Evolutionary conservation across 2,113 vertebrate genomes (phyloP).

Genomic region (Cacatua alba): DNA sequence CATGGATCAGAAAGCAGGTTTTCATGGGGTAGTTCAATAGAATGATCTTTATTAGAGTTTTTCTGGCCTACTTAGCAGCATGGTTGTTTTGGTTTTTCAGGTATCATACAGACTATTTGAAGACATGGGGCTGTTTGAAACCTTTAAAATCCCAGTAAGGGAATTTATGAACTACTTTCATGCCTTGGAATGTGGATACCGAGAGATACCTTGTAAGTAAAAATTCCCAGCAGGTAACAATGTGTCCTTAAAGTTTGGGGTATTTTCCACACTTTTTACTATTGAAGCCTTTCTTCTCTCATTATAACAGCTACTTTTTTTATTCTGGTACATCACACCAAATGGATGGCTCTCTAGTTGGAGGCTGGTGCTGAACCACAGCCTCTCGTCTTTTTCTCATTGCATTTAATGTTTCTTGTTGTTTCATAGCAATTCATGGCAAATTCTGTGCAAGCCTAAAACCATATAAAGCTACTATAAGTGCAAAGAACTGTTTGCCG

Average conservation of each 20-base stretch:
- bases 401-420: background rate
- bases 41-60: background rate
- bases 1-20: background rate
- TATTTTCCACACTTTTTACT: background rate
- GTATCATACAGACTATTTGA: slow-evolving; percentile 96
- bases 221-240: background rate
- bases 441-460: background rate
- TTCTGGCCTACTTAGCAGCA: background rate
- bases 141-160: slow-evolving; percentile 93
- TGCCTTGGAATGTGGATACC: slow-evolving; percentile 94
- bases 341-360: background rate
- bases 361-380: background rate
- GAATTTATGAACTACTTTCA: slow-evolving; percentile 99
- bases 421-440: no score
- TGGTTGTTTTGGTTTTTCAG: slow-evolving; percentile 67
- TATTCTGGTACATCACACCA: background rate
- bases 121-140: slow-evolving; percentile 94
- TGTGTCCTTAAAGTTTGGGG: background rate
- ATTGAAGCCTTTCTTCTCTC: background rate
- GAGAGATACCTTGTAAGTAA: slow-evolving; percentile 97
- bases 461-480: background rate
- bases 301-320: background rate
- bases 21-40: accelerated
- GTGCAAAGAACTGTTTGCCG: background rate
- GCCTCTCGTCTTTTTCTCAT: background rate